Percentiles rank a stretch among this genome's conserved stretches.
Conservation (phyloP, 2,797 vertebrate species). For the Etheostoma perlongum region DNA sequence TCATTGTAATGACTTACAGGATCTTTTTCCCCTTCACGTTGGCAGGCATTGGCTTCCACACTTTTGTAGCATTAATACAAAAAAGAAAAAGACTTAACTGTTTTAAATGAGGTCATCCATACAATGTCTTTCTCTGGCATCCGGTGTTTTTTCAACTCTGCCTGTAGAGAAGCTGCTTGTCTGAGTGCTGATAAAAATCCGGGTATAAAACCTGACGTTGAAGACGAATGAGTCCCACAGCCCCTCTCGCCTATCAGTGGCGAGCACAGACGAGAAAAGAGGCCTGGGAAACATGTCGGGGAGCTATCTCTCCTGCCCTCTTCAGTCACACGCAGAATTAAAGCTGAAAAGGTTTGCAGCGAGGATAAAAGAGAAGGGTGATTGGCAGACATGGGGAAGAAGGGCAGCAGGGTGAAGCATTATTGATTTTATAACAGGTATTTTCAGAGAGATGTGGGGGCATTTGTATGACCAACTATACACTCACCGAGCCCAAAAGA, state of each 20-base stretch:
- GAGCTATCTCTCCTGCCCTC: conserved; percentile 46
- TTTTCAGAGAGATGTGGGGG: neutral
- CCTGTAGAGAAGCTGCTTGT: conserved; percentile 53
- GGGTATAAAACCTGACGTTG: conserved; percentile 67
- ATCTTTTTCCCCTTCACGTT: too few relatives aligned
- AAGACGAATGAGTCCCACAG: conserved; percentile 73
- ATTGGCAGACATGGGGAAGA: conserved; percentile 35
- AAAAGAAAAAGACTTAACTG: conserved; percentile 39
- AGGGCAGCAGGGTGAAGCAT: neutral
- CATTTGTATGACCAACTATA: conserved; percentile 5
- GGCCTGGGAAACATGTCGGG: conserved; percentile 62
- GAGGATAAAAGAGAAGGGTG: conserved; percentile 40
- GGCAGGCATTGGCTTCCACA: too few relatives aligned
- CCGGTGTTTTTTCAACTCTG: conserved; percentile 37
- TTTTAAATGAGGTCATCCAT: conserved; percentile 71
- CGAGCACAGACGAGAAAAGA: conserved; percentile 49
- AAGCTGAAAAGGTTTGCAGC: conserved; percentile 50
- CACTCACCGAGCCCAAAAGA: neutral
- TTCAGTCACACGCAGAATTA: conserved; percentile 41
- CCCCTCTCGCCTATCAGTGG: conserved; percentile 60
- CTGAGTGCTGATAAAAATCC: conserved; percentile 69
- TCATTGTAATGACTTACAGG: too few relatives aligned
- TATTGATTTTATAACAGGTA: conserved; percentile 17
- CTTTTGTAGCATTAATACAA: too few relatives aligned
- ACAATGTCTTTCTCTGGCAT: conserved; percentile 43